Base-by-base conservation (phyloP, 2,888 invertebrate species). In the Campoplex capitator region DNA sequence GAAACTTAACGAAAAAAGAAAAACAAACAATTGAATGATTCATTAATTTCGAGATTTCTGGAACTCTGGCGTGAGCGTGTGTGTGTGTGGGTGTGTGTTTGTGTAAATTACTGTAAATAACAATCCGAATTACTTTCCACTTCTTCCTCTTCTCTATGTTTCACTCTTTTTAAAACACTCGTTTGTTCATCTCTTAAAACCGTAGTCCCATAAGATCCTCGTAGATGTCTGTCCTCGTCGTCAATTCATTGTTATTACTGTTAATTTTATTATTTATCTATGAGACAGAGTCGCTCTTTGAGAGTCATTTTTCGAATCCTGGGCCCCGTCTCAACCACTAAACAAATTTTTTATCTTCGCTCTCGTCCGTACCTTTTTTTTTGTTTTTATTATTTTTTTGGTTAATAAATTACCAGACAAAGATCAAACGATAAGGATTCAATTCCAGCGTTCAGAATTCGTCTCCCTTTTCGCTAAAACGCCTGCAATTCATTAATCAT, bases 81-180 rank as follows among this genome's bases (percentile, higher is more conserved):
- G 58, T 32, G 87, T 87, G 58, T 11, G 28, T 11, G 32, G 13
- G 7, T 62, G 58, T 58, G 58, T 32, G 78, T 80, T 84, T 82
- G 87, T 87, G 87, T 87, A 87, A 79, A 87, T 76, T 87, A 84
- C 62, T 87, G 87, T 87, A 87, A 84, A 87, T 87, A 86, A 45
- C 78, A 62, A 84, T 75, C 67, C 67, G 62, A 56, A 54, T 68
- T 67, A 54, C 45, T 54, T 78, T 73, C 56, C 51, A 35, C 35
- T 51, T 65, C n/a, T 73, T 70, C 32, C 67, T 75, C 56, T 42
- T 73, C 8, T 23, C 58, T 56, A 28, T 38, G 13, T 56, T 13
- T 56, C 38, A 73, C 13, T 65, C 83, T 58, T 45, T 56, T 74
- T 18, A 23, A 38, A 58, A 58, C 28, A 58, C 65, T 51, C 35